These are phyloP conservation scores for Lathamus discolor DNA, from an alignment of 2,113 vertebrate genomes.

Conservation along the genomic window DNA sequence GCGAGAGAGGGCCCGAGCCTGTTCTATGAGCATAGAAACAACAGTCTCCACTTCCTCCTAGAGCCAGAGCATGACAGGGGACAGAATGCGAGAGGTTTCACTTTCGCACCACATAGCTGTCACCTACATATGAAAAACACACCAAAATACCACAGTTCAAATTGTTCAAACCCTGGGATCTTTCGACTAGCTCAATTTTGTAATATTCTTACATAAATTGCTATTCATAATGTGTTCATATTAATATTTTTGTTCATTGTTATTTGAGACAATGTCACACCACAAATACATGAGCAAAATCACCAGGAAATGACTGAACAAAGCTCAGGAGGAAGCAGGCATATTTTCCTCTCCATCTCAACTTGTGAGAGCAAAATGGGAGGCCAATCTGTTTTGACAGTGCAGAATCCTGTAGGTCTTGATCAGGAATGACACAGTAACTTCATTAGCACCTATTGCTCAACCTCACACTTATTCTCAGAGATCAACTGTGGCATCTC, in stretches of 20 bases:
- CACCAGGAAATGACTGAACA: not conserved
- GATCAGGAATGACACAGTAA: not conserved
- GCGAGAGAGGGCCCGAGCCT: slow-evolving; percentile 88
- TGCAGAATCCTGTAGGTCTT: not conserved
- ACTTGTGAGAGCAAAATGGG: not conserved
- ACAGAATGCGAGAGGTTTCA: not conserved
- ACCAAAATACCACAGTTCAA: not conserved
- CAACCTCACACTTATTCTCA: not conserved
- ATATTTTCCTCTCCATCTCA: not conserved
- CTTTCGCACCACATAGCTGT: not conserved
- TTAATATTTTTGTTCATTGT: not conserved
- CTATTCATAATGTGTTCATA: not conserved
- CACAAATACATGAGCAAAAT: not conserved
- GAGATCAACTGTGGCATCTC: not conserved
- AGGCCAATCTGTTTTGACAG: not conserved
- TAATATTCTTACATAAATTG: not conserved
- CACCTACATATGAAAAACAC: not conserved
- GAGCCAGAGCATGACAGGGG: not conserved
- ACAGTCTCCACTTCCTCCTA: slow-evolving; percentile 97
- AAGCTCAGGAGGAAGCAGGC: not conserved
- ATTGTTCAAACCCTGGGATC: not conserved
- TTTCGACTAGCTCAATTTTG: not conserved
- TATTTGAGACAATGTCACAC: not conserved
- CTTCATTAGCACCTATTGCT: not conserved
- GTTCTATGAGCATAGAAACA: slow-evolving; percentile 90